Base-by-base conservation (phyloP, 30 jellyfish, hydroid and myxozoan species). In the Turritopsis dohrnii region DNA sequence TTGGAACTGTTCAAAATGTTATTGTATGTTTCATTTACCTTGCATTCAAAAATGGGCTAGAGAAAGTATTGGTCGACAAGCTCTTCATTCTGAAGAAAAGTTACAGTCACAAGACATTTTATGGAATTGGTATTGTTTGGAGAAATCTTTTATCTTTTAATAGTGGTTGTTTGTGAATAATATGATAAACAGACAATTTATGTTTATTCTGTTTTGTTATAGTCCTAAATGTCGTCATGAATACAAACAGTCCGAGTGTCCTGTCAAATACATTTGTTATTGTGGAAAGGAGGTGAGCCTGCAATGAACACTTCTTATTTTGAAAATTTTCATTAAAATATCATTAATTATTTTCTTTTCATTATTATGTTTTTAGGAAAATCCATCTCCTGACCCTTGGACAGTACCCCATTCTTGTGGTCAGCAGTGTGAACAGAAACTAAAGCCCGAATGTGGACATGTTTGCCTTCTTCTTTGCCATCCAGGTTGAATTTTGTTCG, bases 341-440 rank as follows among this genome's bases (percentile, higher is more conserved):
- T 18, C 30, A 18, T 79, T 20, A 22, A 7, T 29, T 79, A 79
- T 20, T 74, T 21, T 21, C 9, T 74, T 8, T 74, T 8, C 22
- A 52, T 29, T 19, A 29, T 24, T 29, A 17, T 53, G 28, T 81
- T 27, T 54, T 66, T 71, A 93, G 98, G 96, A 93, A 75, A 84
- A 93, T 69, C 98, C 98, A 52, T 60, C 81, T 28, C 88, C 88
- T 88, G 96, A 93, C 72, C 98, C 98, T 0, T 93, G 98, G 98
- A 52, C 84, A 20, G 87, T 93, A 26, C 98, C 98, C 3, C 98
- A 93, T 88, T 93, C 98, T 60, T 93, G 98, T 82, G 98, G 98
- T 28, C 90, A 85, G 30, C 53, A 81, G 41, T 93, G 98, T 83
- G 85, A 30, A 60, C 88, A 85, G 60, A 19, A 7, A n/a, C 90